A percentile compares a stretch with the other conserved stretches of the same genome.
Evolutionary conservation across 2,888 invertebrate species (phyloP).

Genomic region (Catotricha subobsoleta): DNA sequence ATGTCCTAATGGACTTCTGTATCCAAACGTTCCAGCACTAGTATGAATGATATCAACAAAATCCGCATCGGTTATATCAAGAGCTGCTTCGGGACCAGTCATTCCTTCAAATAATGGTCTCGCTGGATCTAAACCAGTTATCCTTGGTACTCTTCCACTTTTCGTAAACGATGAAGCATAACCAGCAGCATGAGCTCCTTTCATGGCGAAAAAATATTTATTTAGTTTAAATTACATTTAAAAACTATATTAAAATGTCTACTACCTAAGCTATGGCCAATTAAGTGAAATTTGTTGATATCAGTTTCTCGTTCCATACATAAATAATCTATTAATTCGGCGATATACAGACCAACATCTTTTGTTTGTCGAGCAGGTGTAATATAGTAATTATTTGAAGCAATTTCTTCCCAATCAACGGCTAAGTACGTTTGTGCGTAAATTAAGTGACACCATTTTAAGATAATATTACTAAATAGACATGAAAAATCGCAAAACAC

Average conservation of each 20-base stretch:
- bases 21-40: conserved; percentile 45
- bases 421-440: conserved; percentile 12
- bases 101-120: conserved; percentile 37
- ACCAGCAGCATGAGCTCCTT: conserved; percentile 34
- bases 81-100: conserved; percentile 18
- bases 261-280: conserved; percentile 39
- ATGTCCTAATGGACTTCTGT: conserved; percentile 44
- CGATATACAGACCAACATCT: conserved; percentile 25
- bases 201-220: neutral
- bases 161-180: conserved; percentile 35
- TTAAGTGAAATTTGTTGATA: conserved; percentile 22
- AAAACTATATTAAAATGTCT: no score
- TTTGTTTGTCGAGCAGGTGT: conserved; percentile 24
- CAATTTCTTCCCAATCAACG: conserved; percentile 27
- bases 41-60: conserved; percentile 64
- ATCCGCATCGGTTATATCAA: conserved; percentile 45
- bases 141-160: conserved; percentile 31
- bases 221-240: neutral
- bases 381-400: conserved; percentile 25
- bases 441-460: neutral
- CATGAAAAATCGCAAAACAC: neutral
- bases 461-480: neutral
- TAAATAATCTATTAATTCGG: conserved; percentile 15
- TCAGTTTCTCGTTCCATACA: conserved; percentile 7
- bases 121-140: conserved; percentile 55